Evolutionary conservation across 2,888 invertebrate genomes (phyloP).

Genomic region (Pristionchus fissidentatus): DNA sequence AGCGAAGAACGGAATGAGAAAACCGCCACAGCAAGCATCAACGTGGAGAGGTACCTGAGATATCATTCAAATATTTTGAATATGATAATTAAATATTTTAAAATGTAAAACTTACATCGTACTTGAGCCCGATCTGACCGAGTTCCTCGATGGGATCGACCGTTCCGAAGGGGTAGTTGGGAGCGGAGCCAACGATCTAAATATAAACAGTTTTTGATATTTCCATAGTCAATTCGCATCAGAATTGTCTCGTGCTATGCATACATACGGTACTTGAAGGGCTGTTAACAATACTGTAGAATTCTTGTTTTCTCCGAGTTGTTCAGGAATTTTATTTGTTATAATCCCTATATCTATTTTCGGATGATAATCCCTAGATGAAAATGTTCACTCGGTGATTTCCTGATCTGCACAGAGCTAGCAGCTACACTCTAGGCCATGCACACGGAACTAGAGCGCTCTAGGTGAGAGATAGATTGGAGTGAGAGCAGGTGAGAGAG

Average conservation of each 20-base stretch:
- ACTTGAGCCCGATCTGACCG: slow-evolving; percentile 79
- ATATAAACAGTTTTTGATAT: slow-evolving; percentile 65
- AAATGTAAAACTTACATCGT: neutral
- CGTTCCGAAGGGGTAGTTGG: slow-evolving; percentile 96
- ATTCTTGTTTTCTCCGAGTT: too few relatives aligned
- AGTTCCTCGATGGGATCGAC: slow-evolving; percentile 92
- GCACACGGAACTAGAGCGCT: too few relatives aligned
- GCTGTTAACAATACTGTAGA: too few relatives aligned
- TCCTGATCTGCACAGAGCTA: too few relatives aligned
- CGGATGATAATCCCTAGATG: neutral
- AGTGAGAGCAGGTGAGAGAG: too few relatives aligned
- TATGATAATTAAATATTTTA: neutral
- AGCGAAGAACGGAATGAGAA: slow-evolving; percentile 24
- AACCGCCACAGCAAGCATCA: slow-evolving; percentile 88
- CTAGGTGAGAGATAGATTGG: too few relatives aligned
- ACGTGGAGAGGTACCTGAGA: slow-evolving; percentile 89
- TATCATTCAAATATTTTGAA: neutral
- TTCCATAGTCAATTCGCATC: too few relatives aligned
- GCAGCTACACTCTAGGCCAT: too few relatives aligned
- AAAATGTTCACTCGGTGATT: too few relatives aligned
- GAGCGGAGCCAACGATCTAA: slow-evolving; percentile 93
- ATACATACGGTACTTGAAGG: too few relatives aligned
- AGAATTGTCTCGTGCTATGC: too few relatives aligned
- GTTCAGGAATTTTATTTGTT: neutral
- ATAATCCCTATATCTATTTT: neutral